A percentile compares a stretch with the other conserved stretches of the same genome.
Conservation (phyloP, 2,888 invertebrate genomes). For the Stictocephala bisonia region DNA sequence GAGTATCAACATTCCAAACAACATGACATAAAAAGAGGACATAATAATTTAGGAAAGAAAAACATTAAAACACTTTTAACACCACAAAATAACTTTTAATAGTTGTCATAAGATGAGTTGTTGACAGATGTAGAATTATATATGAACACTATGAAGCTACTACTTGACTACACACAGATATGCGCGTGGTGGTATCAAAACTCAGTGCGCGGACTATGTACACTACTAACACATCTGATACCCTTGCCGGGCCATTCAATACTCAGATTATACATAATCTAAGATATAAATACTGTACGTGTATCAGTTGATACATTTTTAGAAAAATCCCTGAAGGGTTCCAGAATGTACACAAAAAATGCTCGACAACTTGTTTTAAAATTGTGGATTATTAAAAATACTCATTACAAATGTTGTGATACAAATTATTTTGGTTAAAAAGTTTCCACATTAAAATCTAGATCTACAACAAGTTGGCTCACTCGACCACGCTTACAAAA, state of each 20-base stretch:
- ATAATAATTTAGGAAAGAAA: neutral
- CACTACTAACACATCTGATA: conserved; percentile 22
- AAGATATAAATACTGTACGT: too few relatives aligned
- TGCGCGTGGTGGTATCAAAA: conserved; percentile 39
- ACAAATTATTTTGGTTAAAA: conserved; percentile 8
- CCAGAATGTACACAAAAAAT: neutral
- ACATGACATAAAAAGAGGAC: too few relatives aligned
- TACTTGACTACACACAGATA: conserved; percentile 26
- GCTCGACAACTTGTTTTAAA: neutral
- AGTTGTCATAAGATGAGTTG: conserved; percentile 32
- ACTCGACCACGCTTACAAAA: conserved; percentile 22
- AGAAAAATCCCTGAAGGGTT: neutral
- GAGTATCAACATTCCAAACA: too few relatives aligned
- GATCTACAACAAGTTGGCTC: conserved; percentile 9
- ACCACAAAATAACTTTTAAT: conserved; percentile 47
- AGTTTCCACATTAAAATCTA: conserved; percentile 11
- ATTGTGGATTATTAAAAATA: conserved; percentile 4
- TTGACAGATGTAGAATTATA: conserved; percentile 43
- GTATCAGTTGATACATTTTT: too few relatives aligned
- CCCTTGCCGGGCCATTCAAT: too few relatives aligned
- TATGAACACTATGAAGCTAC: conserved; percentile 41
- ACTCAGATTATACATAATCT: too few relatives aligned
- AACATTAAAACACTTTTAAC: conserved; percentile 21
- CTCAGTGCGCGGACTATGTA: conserved; percentile 32
- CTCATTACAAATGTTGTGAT: conserved; percentile 8